phyloP scores from a whole-genome alignment of 2,888 invertebrate genomes.

The Dryobotodes eremita region DNA sequence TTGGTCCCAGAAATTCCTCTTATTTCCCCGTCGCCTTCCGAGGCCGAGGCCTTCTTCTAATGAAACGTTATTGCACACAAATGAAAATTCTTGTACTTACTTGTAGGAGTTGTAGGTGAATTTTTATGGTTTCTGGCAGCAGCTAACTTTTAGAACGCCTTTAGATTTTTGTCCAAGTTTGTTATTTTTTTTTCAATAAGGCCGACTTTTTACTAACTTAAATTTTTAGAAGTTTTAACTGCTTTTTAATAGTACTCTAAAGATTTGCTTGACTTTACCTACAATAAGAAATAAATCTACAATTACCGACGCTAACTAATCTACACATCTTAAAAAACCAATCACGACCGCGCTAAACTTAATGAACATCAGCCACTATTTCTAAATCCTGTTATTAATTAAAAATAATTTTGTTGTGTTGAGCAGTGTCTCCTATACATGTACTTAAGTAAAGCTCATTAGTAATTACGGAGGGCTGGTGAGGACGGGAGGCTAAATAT shows the following conservation, averaged over 20 bases:
- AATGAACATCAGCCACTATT: constrained; percentile 56
- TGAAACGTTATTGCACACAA: constrained; percentile 73
- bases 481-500: constrained; percentile 87
- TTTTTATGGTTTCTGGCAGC: constrained; percentile 5
- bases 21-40: constrained; percentile 73
- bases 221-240: not conserved
- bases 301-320: not conserved
- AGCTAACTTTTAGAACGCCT: not conserved
- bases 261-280: not conserved
- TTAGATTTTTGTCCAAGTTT: not conserved
- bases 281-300: not conserved
- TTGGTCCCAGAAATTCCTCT: constrained; percentile 73
- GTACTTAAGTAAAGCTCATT: constrained; percentile 85
- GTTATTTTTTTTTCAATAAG: not conserved
- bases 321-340: not conserved
- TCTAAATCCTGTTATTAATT: constrained; percentile 64
- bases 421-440: constrained; percentile 70
- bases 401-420: constrained; percentile 67
- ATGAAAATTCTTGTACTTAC: constrained; percentile 66
- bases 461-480: constrained; percentile 87
- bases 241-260: not conserved
- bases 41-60: constrained; percentile 74
- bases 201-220: not conserved
- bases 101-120: constrained; percentile 12
- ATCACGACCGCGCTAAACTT: constrained; percentile 44